Evolutionary conservation across 1,140 invertebrate genomes (phyloP), one percentile per base, ranked within the genome.

Genomic region (Scaptomyza hsui): DNA sequence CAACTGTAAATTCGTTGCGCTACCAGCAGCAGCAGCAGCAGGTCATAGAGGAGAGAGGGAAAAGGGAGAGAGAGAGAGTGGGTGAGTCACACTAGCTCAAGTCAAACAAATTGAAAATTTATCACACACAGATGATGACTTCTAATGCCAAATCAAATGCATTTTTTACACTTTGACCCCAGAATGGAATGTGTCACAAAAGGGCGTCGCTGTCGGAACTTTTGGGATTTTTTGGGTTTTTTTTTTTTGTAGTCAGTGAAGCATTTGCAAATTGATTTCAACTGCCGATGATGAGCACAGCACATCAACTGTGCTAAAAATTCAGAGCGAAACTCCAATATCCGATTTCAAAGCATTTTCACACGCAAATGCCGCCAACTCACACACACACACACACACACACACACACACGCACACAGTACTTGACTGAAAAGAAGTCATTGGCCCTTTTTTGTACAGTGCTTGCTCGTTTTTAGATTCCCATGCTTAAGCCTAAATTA

Each of bases 31-130:
- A 45, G 26, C 26, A 29, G 26, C 26, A 29, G 24, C 6, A 7
- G 24, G 24, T n/a, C n/a, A n/a, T n/a, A n/a, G n/a, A n/a, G n/a
- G n/a, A n/a, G n/a, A n/a, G n/a, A n/a, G 51, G 21, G 16, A 39
- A 61, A 61, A 16, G 39, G 0, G 6, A 45, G 21, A 2, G 41
- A 13, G 16, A 45, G 10, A 6, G 24, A 13, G n/a, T 24, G 26
- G 24, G 48, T 55, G 49, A 69, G 49, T 69, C 57, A 64, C 55
- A 65, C 55, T 18, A 72, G 77, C 80, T 82, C 77, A 81, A 88
- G 81, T 81, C 82, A 86, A 86, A 71, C 81, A 81, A 86, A 86
- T 86, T 86, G 82, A 86, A 74, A 86, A 86, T 86, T 86, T 86
- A 88, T 86, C 81, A 86, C 82, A 81, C 78, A 57, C 41, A 70